Percentiles rank a stretch among this genome's conserved stretches.
These are phyloP conservation scores for Bemisia tabaci DNA, from an alignment of 1,140 invertebrate species.

Conservation along the genomic window DNA sequence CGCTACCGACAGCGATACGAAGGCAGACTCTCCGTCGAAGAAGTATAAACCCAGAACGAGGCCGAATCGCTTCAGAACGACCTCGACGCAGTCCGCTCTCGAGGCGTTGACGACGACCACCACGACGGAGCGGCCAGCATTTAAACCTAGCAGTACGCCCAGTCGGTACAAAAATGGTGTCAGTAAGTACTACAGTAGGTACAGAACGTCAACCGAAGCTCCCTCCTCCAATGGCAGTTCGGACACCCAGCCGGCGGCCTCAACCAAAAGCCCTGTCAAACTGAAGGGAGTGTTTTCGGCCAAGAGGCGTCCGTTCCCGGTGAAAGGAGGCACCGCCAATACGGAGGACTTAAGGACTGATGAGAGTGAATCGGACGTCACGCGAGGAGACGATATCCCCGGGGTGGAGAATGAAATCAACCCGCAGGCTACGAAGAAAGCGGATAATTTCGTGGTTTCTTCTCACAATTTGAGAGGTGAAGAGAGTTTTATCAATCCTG, in stretches of 20 bases:
- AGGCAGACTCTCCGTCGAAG: conserved; percentile 13
- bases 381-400: neutral
- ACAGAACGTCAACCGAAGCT: conserved; percentile 21
- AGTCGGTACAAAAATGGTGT: conserved; percentile 19
- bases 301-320: conserved; percentile 21
- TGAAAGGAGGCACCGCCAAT: neutral
- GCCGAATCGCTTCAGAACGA: conserved; percentile 17
- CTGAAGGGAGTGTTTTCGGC: conserved; percentile 22
- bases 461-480: neutral
- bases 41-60: conserved; percentile 18
- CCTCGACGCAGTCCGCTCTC: conserved; percentile 7
- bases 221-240: conserved; percentile 9
- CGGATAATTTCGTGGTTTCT: neutral
- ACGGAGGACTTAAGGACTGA: no score
- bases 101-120: conserved; percentile 9
- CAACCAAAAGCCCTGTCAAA: conserved; percentile 11
- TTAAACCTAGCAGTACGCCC: neutral
- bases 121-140: conserved; percentile 25
- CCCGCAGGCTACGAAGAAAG: neutral
- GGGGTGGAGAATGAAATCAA: neutral
- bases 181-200: conserved; percentile 25
- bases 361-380: neutral
- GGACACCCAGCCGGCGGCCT: conserved; percentile 7
- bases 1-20: neutral
- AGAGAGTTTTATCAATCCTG: conserved; percentile 3